A percentile compares a stretch with the other conserved stretches of the same genome.
phyloP scores from a whole-genome alignment of 2,113 vertebrate genomes.

The Petaurus breviceps region DNA sequence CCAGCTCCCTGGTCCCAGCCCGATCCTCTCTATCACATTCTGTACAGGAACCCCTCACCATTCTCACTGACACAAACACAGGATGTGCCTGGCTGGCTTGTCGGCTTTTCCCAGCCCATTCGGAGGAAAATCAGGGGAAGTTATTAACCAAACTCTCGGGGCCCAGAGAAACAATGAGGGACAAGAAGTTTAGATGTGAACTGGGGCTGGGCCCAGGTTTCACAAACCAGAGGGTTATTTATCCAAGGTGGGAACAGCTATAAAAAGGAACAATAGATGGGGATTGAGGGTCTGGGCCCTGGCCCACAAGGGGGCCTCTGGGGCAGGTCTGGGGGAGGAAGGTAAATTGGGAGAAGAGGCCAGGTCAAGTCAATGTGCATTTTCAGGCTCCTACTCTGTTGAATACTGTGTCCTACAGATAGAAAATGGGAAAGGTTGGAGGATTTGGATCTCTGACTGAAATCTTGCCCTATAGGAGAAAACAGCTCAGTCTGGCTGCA shows the following conservation, averaged over 20 bases:
- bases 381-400: neutral
- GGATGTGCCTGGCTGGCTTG: slow-evolving; percentile 96
- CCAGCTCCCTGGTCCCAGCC: slow-evolving; percentile 57
- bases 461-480: neutral
- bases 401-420: neutral
- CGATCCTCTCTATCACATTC: slow-evolving; percentile 76
- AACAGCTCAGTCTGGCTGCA: neutral
- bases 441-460: neutral
- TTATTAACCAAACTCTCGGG: slow-evolving; percentile 89
- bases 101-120: slow-evolving; percentile 91
- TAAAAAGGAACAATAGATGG: slow-evolving; percentile 75
- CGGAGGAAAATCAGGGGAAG: slow-evolving; percentile 90
- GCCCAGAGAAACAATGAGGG: slow-evolving; percentile 90
- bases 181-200: slow-evolving; percentile 93
- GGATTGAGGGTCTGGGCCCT: neutral
- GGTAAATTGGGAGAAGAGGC: neutral
- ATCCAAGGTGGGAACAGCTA: slow-evolving; percentile 73
- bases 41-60: slow-evolving; percentile 86
- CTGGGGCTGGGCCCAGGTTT: slow-evolving; percentile 81
- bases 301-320: neutral
- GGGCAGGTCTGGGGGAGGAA: neutral
- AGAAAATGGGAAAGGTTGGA: neutral
- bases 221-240: slow-evolving; percentile 77
- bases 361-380: neutral
- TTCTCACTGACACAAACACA: slow-evolving; percentile 98